A percentile compares a stretch with the other conserved stretches of the same genome.
These are phyloP conservation scores for Dryomyza anilis DNA, from an alignment of 2,888 invertebrate species.

Conservation along the genomic window DNA sequence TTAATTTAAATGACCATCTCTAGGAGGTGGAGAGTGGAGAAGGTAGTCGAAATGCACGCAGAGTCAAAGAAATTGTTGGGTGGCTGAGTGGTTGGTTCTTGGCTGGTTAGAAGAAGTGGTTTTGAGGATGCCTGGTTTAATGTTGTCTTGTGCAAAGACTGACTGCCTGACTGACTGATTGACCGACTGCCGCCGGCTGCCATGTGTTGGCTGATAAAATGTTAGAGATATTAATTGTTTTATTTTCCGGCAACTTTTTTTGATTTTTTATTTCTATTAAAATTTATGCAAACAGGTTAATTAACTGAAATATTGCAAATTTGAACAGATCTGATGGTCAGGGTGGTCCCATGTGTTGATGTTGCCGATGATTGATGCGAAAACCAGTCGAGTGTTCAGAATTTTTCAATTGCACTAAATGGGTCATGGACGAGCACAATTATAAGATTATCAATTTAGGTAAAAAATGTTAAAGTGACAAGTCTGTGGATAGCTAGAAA, in stretches of 20 bases:
- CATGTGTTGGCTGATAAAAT: background rate
- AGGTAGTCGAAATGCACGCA: background rate
- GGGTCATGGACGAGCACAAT: no score
- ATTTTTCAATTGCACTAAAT: no score
- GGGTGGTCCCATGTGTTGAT: no score
- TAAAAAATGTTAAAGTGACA: no score
- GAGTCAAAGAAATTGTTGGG: background rate
- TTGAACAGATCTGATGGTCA: background rate
- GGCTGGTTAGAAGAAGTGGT: no score
- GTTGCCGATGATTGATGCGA: no score
- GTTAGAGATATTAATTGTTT: background rate
- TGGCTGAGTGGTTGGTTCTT: background rate
- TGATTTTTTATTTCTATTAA: constrained; percentile 17
- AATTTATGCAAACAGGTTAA: constrained; percentile 55
- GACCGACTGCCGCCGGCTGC: background rate
- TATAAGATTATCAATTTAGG: no score
- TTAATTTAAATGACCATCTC: constrained; percentile 7
- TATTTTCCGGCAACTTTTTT: background rate
- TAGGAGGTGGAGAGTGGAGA: background rate
- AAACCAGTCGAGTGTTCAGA: no score
- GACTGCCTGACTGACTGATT: background rate
- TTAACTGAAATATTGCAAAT: constrained; percentile 34
- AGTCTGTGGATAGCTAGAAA: no score
- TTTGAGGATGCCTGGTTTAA: background rate
- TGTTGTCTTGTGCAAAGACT: background rate